Conservation (phyloP, 2,888 invertebrate genomes). For the Globia sparganii region DNA sequence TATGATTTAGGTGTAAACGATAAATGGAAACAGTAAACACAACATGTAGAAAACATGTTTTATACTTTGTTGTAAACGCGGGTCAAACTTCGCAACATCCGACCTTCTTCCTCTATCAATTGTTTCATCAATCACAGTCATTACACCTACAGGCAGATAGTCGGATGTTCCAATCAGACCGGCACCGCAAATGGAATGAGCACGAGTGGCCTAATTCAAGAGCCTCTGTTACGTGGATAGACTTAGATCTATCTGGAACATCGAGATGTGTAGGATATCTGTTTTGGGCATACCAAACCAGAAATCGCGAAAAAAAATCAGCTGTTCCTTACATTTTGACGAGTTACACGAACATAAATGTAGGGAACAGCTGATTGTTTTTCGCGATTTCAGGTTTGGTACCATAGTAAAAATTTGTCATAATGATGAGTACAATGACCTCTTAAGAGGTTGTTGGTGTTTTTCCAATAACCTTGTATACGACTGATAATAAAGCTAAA, state of each 20-base stretch:
- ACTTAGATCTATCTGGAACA: background rate
- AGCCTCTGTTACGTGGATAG: background rate
- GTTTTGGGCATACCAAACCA: too few species aligned
- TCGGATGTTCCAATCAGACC: conserved; percentile 49
- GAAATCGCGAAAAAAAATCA: too few species aligned
- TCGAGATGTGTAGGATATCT: conserved; percentile 7
- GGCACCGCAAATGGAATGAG: conserved; percentile 58
- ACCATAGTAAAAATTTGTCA: too few species aligned
- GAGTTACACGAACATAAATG: too few species aligned
- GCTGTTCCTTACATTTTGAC: too few species aligned
- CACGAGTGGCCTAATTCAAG: conserved; percentile 39
- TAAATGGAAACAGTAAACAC: background rate
- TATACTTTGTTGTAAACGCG: background rate
- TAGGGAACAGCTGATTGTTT: too few species aligned
- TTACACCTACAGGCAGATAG: conserved; percentile 7
- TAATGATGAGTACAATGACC: too few species aligned
- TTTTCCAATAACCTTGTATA: too few species aligned
- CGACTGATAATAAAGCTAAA: too few species aligned
- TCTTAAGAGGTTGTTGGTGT: too few species aligned
- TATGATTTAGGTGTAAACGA: background rate
- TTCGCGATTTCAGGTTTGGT: too few species aligned
- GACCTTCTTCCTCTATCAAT: conserved; percentile 30
- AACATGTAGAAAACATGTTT: background rate
- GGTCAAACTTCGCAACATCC: background rate
- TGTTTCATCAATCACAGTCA: conserved; percentile 45